Conservation (phyloP, 1,140 invertebrate species). For the Diabrotica virgifera region DNA sequence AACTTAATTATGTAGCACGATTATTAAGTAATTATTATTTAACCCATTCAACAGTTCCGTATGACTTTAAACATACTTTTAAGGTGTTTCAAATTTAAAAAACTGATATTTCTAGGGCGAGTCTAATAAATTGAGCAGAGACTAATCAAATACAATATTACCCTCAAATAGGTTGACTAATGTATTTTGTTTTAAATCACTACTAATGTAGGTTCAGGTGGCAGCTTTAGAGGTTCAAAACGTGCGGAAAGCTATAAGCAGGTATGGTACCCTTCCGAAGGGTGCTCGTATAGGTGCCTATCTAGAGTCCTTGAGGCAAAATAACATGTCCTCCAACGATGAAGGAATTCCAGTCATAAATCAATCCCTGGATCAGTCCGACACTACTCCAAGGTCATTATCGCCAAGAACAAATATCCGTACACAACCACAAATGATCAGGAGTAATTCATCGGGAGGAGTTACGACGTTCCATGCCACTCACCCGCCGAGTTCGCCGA, state of each 20-base stretch:
- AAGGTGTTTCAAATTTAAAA: no score
- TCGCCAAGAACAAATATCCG: conserved; percentile 61
- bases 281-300: conserved; percentile 93
- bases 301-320: conserved; percentile 84
- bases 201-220: conserved; percentile 60
- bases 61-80: no score
- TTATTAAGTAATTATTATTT: no score
- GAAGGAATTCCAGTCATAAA: conserved; percentile 46
- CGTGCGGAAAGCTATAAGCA: conserved; percentile 91
- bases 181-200: not conserved
- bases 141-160: no score
- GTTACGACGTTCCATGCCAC: conserved; percentile 62
- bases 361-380: conserved; percentile 38
- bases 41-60: no score
- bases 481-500: conserved; percentile 59
- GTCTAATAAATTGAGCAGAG: no score
- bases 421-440: conserved; percentile 75
- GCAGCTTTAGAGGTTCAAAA: conserved; percentile 94
- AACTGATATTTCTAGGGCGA: no score
- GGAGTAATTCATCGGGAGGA: conserved; percentile 79
- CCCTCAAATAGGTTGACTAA: not conserved
- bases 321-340: conserved; percentile 60
- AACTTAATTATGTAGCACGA: no score
- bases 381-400: conserved; percentile 38
- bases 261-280: conserved; percentile 96